These are phyloP conservation scores for Carlito syrichta DNA, from an alignment of 2,113 vertebrate genomes.

Conservation along the genomic window DNA sequence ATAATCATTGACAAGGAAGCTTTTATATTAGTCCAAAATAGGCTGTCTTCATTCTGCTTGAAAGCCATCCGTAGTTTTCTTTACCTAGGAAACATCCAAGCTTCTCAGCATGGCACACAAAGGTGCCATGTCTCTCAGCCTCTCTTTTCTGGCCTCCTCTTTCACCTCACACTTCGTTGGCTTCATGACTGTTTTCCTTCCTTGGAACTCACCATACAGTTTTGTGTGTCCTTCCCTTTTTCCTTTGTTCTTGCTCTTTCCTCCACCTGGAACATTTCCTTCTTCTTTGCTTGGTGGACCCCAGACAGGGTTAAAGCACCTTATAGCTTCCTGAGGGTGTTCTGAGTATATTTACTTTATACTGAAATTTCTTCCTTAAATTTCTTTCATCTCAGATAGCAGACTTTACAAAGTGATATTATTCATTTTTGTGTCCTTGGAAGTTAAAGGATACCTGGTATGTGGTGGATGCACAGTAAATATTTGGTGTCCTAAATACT, in stretches of 20 bases:
- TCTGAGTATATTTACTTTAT: neutral
- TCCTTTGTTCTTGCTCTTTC: neutral
- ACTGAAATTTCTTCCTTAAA: neutral
- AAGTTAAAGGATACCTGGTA: neutral
- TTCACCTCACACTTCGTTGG: neutral
- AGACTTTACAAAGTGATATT: neutral
- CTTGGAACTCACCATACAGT: neutral
- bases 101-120: neutral
- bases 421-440: neutral
- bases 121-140: accelerated
- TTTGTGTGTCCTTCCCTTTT: neutral
- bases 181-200: accelerated
- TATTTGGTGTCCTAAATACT: neutral
- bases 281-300: neutral
- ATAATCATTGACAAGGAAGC: neutral
- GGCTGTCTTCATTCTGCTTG: neutral
- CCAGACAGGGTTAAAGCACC: neutral
- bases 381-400: neutral
- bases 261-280: neutral
- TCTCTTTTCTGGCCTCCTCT: neutral
- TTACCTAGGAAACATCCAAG: neutral
- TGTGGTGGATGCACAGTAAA: neutral
- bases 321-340: neutral
- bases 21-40: neutral
- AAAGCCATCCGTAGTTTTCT: neutral